Evolutionary conservation across 2,797 vertebrate genomes (phyloP).

Genomic region (Microhierax caerulescens): DNA sequence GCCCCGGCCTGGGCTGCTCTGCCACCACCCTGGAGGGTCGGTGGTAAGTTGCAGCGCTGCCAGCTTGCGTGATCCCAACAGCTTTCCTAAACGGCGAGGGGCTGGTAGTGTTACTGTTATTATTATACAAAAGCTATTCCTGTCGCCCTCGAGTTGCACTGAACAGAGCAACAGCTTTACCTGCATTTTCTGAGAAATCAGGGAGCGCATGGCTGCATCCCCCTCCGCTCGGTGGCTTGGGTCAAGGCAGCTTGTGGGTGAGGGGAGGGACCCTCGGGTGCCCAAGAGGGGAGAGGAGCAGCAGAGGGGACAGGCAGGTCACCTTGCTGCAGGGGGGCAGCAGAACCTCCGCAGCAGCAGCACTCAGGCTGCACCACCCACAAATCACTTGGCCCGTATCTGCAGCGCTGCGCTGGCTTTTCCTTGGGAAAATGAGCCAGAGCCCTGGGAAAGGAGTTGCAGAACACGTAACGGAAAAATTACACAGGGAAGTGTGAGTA

Average conservation of each 20-base stretch:
- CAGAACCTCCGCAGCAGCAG: neutral
- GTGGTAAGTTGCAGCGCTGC: neutral
- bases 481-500: no score
- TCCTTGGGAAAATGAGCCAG: neutral
- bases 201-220: no score
- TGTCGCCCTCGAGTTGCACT: neutral
- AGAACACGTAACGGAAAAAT: neutral
- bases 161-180: neutral
- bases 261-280: neutral
- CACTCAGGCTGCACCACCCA: neutral
- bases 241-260: neutral
- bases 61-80: rapidly evolving
- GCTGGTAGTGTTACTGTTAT: neutral
- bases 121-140: neutral
- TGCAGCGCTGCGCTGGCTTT: neutral
- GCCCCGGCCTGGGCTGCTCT: neutral
- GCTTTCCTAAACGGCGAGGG: neutral
- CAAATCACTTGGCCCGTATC: neutral
- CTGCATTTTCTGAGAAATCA: neutral
- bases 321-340: rapidly evolving
- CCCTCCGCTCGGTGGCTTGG: no score
- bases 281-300: neutral
- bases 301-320: neutral
- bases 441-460: rapidly evolving
- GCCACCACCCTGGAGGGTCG: neutral